Base-by-base conservation (phyloP, 1,140 invertebrate species). In the Solen grandis region DNA sequence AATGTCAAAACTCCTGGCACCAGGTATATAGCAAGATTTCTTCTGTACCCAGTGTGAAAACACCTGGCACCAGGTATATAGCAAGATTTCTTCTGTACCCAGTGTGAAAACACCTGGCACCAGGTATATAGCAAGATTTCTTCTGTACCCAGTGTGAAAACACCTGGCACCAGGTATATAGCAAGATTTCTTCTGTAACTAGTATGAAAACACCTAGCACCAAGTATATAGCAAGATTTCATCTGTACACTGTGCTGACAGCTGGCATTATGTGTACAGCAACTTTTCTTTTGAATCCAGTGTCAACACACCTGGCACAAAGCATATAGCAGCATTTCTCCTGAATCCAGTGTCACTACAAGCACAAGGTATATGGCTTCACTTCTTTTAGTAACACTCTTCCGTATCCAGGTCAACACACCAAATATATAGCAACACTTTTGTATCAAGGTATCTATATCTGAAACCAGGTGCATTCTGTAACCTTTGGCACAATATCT, bases 1-100 rank as follows among this genome's bases (percentile, higher is more conserved):
- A 82, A 59, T 88, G 87, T 62, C 72, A 79, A 36, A 77, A 82
- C 22, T 29, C 25, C 10, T 88, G 84, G 83, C 87, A 87, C 75
- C 84, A 87, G 86, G 86, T 87, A 50, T n/a, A n/a, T n/a, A n/a
- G n/a, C n/a, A n/a, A n/a, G n/a, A n/a, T n/a, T n/a, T n/a, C n/a
- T 88, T 88, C 52, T 88, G 87, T 78, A 85, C 85, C 1, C 14
- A 81, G 63, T 88, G 87, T 63, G 73, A 78, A 35, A 76, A 82
- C n/a, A 38, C 27, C 14, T 88, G 83, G 83, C 87, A 87, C 75
- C 84, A 87, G 86, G 86, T 87, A 36, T n/a, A n/a, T n/a, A n/a
- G n/a, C n/a, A n/a, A n/a, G n/a, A n/a, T n/a, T n/a, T n/a, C n/a
- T 88, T 88, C 52, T 88, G 87, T 78, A 85, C 85, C 1, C 14